Evolutionary conservation across 1,140 invertebrate genomes (phyloP).

Genomic region (Drosophila sturtevanti): DNA sequence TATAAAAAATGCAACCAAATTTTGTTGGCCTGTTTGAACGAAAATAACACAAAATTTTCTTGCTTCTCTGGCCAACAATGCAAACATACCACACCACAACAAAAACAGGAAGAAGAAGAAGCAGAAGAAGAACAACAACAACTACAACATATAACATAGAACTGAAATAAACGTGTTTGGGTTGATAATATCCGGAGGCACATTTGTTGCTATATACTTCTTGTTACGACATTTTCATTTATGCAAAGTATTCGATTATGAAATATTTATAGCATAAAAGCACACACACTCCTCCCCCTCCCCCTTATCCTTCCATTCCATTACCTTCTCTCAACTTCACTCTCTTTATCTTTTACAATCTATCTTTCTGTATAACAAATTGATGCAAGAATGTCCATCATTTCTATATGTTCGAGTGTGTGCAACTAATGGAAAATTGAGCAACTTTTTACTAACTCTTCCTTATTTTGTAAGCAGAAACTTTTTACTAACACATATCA

Average conservation of each 20-base stretch:
- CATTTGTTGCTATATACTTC: background rate
- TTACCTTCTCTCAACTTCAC: background rate
- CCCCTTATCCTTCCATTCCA: no score
- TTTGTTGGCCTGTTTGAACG: background rate
- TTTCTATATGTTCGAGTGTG: background rate
- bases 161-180: background rate
- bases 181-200: background rate
- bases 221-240: background rate
- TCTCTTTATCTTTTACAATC: background rate
- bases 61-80: constrained; percentile 9
- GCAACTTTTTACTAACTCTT: background rate
- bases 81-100: background rate
- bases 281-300: no score
- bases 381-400: background rate
- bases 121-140: no score
- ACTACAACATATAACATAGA: background rate
- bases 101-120: no score
- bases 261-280: background rate
- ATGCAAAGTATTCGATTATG: background rate
- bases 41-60: constrained; percentile 7
- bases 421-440: background rate
- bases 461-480: no score
- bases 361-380: background rate
- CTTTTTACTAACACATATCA: no score
- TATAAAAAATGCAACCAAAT: constrained; percentile 20